Evolutionary conservation across 2,113 vertebrate species (phyloP).

Genomic region (Sceloporus undulatus): DNA sequence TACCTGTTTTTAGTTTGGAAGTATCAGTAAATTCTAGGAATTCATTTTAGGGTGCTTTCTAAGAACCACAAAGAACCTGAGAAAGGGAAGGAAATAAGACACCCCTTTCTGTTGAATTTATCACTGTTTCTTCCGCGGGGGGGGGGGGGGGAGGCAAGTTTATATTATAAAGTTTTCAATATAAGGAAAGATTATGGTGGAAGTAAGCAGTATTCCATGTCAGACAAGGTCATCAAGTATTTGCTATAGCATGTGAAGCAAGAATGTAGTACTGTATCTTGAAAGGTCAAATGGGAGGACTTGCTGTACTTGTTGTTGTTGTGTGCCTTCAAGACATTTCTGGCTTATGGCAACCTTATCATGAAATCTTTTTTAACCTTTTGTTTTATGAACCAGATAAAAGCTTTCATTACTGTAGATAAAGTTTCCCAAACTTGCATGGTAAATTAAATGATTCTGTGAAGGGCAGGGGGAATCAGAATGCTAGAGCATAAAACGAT

Average conservation of each 20-base stretch:
- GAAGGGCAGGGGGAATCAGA: neutral
- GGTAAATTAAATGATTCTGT: neutral
- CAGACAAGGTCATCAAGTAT: neutral
- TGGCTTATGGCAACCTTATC: no score
- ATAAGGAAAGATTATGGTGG: neutral
- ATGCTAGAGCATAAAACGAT: neutral
- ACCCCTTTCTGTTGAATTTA: neutral
- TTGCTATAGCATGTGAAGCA: neutral
- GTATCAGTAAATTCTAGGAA: neutral
- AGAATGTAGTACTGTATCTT: neutral
- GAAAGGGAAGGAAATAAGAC: neutral
- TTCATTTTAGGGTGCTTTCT: slow-evolving; percentile 31
- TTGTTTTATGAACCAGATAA: slow-evolving; percentile 1
- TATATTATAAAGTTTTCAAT: no score
- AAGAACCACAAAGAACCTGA: slow-evolving; percentile 16
- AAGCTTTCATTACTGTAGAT: neutral
- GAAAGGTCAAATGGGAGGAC: no score
- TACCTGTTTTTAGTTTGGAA: slow-evolving; percentile 18
- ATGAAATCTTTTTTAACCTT: neutral
- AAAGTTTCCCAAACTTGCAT: neutral
- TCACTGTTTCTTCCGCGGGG: neutral
- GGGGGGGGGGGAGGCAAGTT: no score
- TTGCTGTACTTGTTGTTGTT: no score
- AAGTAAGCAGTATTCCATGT: neutral
- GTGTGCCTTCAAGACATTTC: no score